phyloP scores from a whole-genome alignment of 2,113 vertebrate species.

The Petrocephalus zakoni region DNA sequence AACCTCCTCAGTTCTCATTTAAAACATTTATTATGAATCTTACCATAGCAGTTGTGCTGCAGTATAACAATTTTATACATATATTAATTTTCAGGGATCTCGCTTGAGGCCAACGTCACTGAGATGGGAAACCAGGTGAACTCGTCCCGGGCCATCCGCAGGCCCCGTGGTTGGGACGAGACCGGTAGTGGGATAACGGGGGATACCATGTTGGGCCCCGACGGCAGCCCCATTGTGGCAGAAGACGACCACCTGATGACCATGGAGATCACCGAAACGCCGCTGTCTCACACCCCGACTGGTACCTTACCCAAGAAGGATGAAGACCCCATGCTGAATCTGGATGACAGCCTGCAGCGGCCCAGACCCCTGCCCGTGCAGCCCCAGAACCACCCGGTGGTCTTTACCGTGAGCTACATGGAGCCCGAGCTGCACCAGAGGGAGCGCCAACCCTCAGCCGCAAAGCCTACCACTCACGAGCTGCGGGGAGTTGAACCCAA shows the following conservation, averaged over 20 bases:
- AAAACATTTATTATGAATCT: not conserved
- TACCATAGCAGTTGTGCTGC: not conserved
- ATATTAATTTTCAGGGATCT: constrained; percentile 22
- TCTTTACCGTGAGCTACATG: constrained; percentile 74
- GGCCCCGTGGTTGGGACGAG: constrained; percentile 53
- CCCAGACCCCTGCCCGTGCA: not conserved
- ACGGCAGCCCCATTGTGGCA: constrained; percentile 19
- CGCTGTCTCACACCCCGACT: constrained; percentile 41
- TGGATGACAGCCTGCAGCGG: constrained; percentile 33
- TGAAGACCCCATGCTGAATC: constrained; percentile 40
- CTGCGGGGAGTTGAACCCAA: constrained; percentile 59
- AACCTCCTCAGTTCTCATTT: not conserved
- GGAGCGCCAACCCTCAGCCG: constrained; percentile 40
- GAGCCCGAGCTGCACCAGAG: constrained; percentile 55
- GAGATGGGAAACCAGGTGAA: constrained; percentile 15
- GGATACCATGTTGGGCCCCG: not conserved
- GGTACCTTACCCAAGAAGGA: constrained; percentile 42
- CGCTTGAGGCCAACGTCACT: constrained; percentile 2
- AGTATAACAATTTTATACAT: not conserved
- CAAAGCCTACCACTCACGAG: constrained; percentile 44
- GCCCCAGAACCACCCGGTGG: constrained; percentile 39
- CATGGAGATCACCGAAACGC: constrained; percentile 37
- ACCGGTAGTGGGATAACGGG: constrained; percentile 52
- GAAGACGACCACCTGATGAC: constrained; percentile 58
- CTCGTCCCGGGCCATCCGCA: not conserved